A percentile compares a stretch with the other conserved stretches of the same genome.
Conservation (phyloP, 2,888 invertebrate genomes). For the Coelopa pilipes region DNA sequence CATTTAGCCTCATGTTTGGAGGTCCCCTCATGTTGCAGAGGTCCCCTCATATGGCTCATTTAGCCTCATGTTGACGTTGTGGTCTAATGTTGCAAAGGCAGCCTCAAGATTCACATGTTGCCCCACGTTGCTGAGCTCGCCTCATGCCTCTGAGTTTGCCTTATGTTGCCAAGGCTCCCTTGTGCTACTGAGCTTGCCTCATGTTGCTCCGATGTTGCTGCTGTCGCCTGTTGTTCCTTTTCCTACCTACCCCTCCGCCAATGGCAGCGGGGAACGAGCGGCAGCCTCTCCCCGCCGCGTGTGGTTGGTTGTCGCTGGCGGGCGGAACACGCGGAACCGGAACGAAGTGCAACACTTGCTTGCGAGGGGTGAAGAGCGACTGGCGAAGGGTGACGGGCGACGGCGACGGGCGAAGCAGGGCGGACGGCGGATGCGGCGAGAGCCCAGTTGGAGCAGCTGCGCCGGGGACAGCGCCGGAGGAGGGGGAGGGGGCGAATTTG, state of each 20-base stretch:
- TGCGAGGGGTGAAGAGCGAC: neutral
- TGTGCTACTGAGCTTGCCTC: too few species aligned
- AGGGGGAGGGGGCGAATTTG: too few species aligned
- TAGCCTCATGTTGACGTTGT: too few species aligned
- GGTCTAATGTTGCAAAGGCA: too few species aligned
- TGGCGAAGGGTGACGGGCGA: neutral
- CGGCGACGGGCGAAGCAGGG: neutral
- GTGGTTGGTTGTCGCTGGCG: neutral
- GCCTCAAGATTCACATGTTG: slow-evolving; percentile 3
- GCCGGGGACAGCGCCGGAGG: slow-evolving; percentile 10
- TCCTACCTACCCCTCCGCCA: neutral
- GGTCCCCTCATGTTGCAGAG: too few species aligned
- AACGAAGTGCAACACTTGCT: slow-evolving; percentile 40
- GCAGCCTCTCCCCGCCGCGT: neutral
- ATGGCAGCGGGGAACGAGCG: slow-evolving; percentile 21
- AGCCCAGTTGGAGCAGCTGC: neutral
- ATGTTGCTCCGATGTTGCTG: slow-evolving; percentile 2
- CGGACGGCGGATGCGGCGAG: slow-evolving; percentile 14
- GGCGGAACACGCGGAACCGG: slow-evolving; percentile 21
- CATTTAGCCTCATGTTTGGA: too few species aligned
- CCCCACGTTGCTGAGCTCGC: too few species aligned
- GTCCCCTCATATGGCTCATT: too few species aligned
- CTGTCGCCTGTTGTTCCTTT: neutral
- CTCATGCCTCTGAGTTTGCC: too few species aligned
- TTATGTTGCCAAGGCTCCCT: too few species aligned